Conservation (phyloP, 23 tunicate species). For the Styela plicata region DNA sequence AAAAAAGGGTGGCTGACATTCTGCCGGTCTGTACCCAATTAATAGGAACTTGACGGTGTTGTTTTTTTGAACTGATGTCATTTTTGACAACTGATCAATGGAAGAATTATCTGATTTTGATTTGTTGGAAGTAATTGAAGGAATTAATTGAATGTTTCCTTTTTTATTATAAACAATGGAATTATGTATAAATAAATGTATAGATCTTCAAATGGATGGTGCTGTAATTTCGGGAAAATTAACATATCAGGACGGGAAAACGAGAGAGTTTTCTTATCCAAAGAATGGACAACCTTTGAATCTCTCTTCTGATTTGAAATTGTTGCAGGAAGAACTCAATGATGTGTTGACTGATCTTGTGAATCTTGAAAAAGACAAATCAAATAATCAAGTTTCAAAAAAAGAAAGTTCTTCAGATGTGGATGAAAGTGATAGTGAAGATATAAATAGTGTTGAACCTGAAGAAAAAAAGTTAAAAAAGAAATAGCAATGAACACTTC, state of each 20-base stretch:
- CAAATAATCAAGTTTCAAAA: neutral
- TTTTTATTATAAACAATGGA: too few relatives aligned
- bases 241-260: constrained; percentile 16
- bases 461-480: neutral
- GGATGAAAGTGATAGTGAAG: neutral
- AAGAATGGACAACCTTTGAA: neutral
- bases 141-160: too few relatives aligned
- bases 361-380: neutral
- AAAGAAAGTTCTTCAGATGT: neutral
- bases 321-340: neutral
- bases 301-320: neutral
- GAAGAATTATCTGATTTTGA: too few relatives aligned
- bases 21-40: too few relatives aligned
- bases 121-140: too few relatives aligned
- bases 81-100: too few relatives aligned
- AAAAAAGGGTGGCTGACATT: too few relatives aligned
- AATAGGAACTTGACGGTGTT: too few relatives aligned
- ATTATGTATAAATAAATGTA: too few relatives aligned
- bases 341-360: constrained; percentile 27
- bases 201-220: neutral
- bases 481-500: neutral
- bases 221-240: constrained; percentile 10
- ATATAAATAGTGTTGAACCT: neutral
- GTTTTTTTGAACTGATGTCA: too few relatives aligned
- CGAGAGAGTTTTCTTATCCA: neutral